Base-by-base conservation (phyloP, 2,113 vertebrate genomes). In the Suricata suricatta region DNA sequence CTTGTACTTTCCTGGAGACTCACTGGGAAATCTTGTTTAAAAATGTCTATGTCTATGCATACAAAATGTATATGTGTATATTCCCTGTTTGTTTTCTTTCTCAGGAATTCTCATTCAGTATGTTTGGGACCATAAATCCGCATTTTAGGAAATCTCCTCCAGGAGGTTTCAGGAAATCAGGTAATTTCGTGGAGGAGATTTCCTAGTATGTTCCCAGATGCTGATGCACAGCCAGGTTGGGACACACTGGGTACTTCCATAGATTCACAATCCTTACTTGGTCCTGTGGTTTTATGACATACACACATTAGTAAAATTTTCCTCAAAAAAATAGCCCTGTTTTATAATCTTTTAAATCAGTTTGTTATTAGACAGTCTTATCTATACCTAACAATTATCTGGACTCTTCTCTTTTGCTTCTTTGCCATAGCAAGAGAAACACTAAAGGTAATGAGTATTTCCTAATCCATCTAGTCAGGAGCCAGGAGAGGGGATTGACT, bases 11-110 rank as follows among this genome's bases (percentile, higher is more conserved):
- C 0, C 9, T 86, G 12, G 71, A 76, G 29, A 72, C 12, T 57
- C 23, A 71, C 76, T 66, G 77, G 41, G 88, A 84, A 95, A 83
- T 82, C 71, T 88, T 66, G 4, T 92, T 95, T 60, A 57, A 94
- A 95, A 88, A 64, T 84, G 7, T 84, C 0, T 60, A 14, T 92
- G 33, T 81, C 54, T 85, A 13, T 60, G 69, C 19, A 33, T 68
- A 1, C 86, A 52, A 9, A n/a, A 90, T 35, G 38, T 31, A n/a
- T 44, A 11, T n/a, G 10, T 23, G 13, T 57, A 0, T n/a, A 50
- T 50, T 31, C 25, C 25, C 23, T 84, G 6, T 74, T 66, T 25
- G 0, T 60, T 57, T 57, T 90, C 44, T 50, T 7, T 83, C 69
- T 92, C 64, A 44, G 41, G 25, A 7, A 38, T 63, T 96, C 41